Conservation (phyloP, 2,113 vertebrate species). For the Myrmecophaga tridactyla region DNA sequence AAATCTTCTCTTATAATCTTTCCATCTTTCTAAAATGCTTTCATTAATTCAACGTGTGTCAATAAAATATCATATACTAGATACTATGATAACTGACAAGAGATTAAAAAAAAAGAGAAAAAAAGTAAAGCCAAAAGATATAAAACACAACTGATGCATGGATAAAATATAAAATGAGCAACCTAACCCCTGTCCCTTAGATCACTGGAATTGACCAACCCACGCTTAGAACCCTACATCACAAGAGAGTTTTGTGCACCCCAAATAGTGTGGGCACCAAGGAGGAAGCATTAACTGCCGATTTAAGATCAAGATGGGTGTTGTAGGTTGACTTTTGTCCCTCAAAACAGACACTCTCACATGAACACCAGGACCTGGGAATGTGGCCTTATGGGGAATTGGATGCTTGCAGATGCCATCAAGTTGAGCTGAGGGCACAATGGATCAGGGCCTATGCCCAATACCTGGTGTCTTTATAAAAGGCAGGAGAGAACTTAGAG, state of each 20-base stretch:
- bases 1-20: background rate
- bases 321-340: no score
- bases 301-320: background rate
- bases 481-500: no score
- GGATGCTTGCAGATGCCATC: no score
- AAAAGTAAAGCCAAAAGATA: background rate
- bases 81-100: background rate
- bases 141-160: background rate
- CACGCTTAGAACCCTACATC: background rate
- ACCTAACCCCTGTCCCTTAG: background rate
- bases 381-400: no score
- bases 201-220: background rate
- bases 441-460: no score
- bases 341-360: no score
- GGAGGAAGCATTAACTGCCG: background rate
- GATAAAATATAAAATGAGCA: background rate
- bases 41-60: background rate
- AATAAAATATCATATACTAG: background rate
- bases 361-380: no score
- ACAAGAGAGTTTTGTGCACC: background rate
- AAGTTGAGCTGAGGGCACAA: no score
- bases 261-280: background rate
- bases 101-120: background rate
- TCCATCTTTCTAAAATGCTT: background rate
- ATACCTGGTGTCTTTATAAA: no score